Percentiles rank a stretch among this genome's conserved stretches.
Evolutionary conservation across 2,888 invertebrate genomes (phyloP).

Genomic region (Zootermopsis nevadensis): DNA sequence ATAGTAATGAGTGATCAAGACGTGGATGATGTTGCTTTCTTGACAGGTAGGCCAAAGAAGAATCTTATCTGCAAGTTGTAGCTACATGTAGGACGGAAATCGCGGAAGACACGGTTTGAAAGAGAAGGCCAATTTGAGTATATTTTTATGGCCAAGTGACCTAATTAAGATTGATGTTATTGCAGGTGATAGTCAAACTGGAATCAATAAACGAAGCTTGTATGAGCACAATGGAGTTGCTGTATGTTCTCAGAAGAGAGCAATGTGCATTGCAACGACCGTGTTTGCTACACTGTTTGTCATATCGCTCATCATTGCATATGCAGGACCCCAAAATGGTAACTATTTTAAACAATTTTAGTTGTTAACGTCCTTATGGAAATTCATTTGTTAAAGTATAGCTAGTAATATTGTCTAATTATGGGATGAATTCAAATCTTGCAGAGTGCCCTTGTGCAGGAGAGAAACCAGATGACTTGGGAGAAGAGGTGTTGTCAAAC

Average conservation of each 20-base stretch:
- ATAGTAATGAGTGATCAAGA: conserved; percentile 86
- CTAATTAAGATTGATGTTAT: conserved; percentile 56
- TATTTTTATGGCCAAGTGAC: background rate
- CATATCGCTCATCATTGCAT: conserved; percentile 88
- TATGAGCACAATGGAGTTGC: conserved; percentile 83
- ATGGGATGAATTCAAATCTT: conserved; percentile 54
- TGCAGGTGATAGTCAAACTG: conserved; percentile 73
- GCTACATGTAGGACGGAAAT: background rate
- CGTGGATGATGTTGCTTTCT: conserved; percentile 91
- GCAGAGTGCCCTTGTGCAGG: conserved; percentile 78
- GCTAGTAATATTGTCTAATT: background rate
- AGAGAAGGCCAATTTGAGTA: too few species aligned
- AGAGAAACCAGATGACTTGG: conserved; percentile 72
- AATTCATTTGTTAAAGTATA: background rate
- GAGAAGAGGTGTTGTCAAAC: conserved; percentile 64
- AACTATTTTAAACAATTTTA: conserved; percentile 57
- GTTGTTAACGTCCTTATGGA: background rate
- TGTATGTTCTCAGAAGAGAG: conserved; percentile 88
- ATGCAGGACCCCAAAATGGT: conserved; percentile 90
- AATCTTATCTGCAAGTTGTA: background rate
- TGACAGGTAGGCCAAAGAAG: conserved; percentile 74
- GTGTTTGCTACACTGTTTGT: conserved; percentile 84
- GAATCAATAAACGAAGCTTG: conserved; percentile 73
- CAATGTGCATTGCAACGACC: conserved; percentile 82
- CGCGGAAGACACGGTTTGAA: background rate